A percentile compares a stretch with the other conserved stretches of the same genome.
Conservation (phyloP, 2,113 vertebrate species). For the Ameiurus melas region DNA sequence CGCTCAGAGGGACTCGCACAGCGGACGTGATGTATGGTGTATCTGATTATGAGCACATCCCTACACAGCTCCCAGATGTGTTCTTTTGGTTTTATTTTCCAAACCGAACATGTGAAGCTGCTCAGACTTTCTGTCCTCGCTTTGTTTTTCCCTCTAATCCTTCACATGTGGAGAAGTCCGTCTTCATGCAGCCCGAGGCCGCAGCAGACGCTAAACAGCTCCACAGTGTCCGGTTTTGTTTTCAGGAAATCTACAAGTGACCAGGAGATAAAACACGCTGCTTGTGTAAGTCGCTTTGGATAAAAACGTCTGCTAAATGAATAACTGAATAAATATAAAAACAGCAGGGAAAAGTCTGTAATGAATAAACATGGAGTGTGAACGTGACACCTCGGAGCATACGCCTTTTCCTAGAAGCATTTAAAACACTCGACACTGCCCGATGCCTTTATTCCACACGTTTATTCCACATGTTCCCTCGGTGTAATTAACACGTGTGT, state of each 20-base stretch:
- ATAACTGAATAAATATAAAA: too few relatives aligned
- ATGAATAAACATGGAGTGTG: background rate
- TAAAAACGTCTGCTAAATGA: too few relatives aligned
- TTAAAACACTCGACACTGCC: background rate
- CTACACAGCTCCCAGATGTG: background rate
- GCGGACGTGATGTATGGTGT: background rate
- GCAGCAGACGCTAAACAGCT: conserved; percentile 8
- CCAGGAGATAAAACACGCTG: background rate
- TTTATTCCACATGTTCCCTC: background rate
- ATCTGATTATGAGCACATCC: background rate
- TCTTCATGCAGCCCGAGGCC: background rate
- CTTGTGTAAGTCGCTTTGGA: too few relatives aligned
- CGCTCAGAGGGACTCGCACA: background rate
- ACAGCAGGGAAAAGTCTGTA: background rate
- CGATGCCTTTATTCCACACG: background rate
- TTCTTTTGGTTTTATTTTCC: background rate
- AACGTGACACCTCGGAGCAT: background rate
- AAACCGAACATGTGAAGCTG: background rate
- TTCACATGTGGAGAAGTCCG: background rate
- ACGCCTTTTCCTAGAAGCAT: background rate
- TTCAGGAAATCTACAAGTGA: background rate
- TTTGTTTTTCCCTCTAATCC: background rate
- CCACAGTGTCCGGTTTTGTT: background rate
- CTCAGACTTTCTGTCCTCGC: background rate
- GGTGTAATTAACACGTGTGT: background rate